Evolutionary conservation across 2,888 invertebrate species (phyloP).

Genomic region (Lasioglossum oenotherae): DNA sequence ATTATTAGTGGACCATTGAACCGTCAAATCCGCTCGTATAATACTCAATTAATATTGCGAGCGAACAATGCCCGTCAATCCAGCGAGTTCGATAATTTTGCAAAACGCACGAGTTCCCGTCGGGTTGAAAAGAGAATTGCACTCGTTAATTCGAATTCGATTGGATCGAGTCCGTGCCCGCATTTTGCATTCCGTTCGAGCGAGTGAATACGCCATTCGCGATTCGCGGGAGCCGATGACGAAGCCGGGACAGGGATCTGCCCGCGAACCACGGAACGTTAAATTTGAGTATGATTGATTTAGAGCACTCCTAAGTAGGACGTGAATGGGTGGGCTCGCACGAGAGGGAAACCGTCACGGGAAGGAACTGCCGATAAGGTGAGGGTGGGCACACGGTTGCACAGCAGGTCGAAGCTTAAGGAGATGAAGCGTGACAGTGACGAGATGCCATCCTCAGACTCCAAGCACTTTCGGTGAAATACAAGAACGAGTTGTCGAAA

Average conservation of each 20-base stretch:
- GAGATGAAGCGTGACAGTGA: conserved; percentile 69
- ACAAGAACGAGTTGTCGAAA: conserved; percentile 26
- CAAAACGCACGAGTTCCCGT: neutral
- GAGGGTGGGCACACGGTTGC: conserved; percentile 30
- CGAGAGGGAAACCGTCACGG: conserved; percentile 35
- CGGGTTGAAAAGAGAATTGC: neutral
- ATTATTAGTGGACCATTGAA: conserved; percentile 2
- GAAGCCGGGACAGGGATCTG: conserved; percentile 37
- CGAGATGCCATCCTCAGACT: conserved; percentile 42
- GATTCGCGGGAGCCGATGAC: conserved; percentile 4
- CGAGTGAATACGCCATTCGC: conserved; percentile 10
- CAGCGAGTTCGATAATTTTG: conserved; percentile 10
- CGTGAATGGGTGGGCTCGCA: conserved; percentile 71
- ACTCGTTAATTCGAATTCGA: conserved; percentile 5
- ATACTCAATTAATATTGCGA: conserved; percentile 16
- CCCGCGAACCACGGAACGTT: conserved; percentile 49
- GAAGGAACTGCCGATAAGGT: conserved; percentile 57
- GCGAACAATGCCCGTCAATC: conserved; percentile 7
- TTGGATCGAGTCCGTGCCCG: neutral
- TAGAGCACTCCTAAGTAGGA: conserved; percentile 74
- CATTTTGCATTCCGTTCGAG: neutral
- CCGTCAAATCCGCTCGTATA: conserved; percentile 3
- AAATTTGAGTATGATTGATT: conserved; percentile 81
- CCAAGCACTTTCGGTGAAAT: conserved; percentile 49
- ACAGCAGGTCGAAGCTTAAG: conserved; percentile 58